Conservation (phyloP, 2,797 vertebrate species). For the Phoxinus dragarum region DNA sequence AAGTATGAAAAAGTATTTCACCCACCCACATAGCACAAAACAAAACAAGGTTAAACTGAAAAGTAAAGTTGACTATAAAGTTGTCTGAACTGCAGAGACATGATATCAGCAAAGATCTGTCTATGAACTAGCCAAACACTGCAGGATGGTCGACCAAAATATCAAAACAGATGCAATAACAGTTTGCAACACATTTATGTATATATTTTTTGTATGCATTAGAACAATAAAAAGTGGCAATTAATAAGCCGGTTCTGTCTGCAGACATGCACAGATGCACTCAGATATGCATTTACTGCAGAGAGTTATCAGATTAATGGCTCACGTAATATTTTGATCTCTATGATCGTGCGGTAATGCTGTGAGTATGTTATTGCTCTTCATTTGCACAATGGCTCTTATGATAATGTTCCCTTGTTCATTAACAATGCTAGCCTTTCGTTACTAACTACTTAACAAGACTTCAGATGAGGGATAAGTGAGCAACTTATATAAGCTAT, state of each 20-base stretch:
- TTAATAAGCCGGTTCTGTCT: background rate
- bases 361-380: too few relatives aligned
- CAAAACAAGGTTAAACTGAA: constrained; percentile 59
- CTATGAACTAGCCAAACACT: background rate
- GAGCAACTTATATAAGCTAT: too few relatives aligned
- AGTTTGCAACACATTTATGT: background rate
- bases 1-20: constrained; percentile 39
- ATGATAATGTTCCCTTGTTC: too few relatives aligned
- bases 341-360: too few relatives aligned
- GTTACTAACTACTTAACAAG: too few relatives aligned
- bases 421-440: too few relatives aligned
- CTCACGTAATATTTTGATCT: too few relatives aligned
- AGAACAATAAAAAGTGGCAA: background rate
- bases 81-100: constrained; percentile 27
- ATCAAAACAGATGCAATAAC: background rate
- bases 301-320: too few relatives aligned
- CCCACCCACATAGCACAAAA: constrained; percentile 47
- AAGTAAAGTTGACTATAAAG: constrained; percentile 46
- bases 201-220: background rate
- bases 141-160: background rate
- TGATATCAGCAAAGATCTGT: background rate
- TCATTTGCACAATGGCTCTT: too few relatives aligned
- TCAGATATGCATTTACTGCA: too few relatives aligned
- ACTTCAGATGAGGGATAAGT: too few relatives aligned
- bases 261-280: too few relatives aligned